A percentile compares a stretch with the other conserved stretches of the same genome.
These are phyloP conservation scores for Myocastor coypus DNA, from an alignment of 2,113 vertebrate species.

Conservation along the genomic window DNA sequence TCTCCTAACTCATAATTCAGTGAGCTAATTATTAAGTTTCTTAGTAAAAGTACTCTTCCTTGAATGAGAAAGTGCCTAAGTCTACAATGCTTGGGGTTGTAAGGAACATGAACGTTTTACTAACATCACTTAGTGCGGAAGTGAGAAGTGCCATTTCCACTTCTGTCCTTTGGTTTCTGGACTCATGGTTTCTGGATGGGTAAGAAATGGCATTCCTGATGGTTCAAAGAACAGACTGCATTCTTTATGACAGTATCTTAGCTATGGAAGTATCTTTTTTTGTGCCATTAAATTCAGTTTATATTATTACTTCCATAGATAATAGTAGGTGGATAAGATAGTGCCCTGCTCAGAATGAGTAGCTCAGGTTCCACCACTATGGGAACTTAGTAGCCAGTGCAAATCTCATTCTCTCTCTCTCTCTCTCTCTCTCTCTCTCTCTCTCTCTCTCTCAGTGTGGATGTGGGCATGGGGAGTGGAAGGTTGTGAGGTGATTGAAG, in stretches of 20 bases:
- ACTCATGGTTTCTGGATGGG: background rate
- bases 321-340: background rate
- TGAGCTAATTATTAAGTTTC: constrained; percentile 14
- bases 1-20: background rate
- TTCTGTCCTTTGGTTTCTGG: background rate
- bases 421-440: too few relatives aligned
- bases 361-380: background rate
- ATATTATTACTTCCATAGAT: background rate
- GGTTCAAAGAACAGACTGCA: background rate
- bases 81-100: background rate
- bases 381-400: background rate
- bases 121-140: background rate
- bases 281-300: background rate
- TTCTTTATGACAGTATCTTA: background rate
- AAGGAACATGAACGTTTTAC: background rate
- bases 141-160: background rate
- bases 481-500: background rate
- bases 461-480: background rate
- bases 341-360: background rate
- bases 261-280: background rate
- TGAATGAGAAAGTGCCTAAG: background rate
- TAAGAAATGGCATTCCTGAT: background rate
- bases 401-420: background rate
- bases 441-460: too few relatives aligned
- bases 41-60: background rate